Evolutionary conservation across 2,797 vertebrate genomes (phyloP).

Genomic region (Megalops cyprinoides): DNA sequence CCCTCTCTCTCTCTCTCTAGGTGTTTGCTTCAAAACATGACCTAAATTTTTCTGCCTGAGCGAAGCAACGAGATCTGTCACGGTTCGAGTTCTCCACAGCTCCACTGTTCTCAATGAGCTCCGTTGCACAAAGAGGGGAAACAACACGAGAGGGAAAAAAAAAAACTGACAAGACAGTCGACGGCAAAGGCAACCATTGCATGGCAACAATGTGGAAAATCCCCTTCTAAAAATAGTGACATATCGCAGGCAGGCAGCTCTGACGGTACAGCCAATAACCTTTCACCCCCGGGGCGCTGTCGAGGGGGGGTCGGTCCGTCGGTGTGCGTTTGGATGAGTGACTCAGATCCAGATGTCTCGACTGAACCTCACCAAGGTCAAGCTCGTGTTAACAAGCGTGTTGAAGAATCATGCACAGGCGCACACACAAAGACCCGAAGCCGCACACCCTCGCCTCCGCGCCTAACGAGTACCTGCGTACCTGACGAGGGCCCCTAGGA

Average conservation of each 20-base stretch:
- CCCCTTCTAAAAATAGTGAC: conserved; percentile 65
- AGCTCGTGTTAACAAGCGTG: conserved; percentile 22
- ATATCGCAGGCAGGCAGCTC: conserved; percentile 68
- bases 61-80: conserved; percentile 57
- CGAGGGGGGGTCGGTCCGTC: conserved; percentile 27
- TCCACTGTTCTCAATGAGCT: conserved; percentile 43
- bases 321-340: conserved; percentile 42
- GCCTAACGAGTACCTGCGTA: too few species aligned
- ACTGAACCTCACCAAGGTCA: conserved; percentile 41
- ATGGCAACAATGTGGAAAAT: conserved; percentile 77
- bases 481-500: background rate
- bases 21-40: conserved; percentile 57
- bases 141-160: conserved; percentile 35
- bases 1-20: conserved; percentile 41
- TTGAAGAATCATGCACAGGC: background rate
- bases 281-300: conserved; percentile 63
- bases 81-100: conserved; percentile 46
- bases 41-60: conserved; percentile 63
- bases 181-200: conserved; percentile 62
- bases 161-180: conserved; percentile 47
- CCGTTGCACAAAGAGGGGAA: conserved; percentile 45
- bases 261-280: conserved; percentile 73
- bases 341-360: conserved; percentile 48
- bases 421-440: background rate
- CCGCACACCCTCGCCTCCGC: background rate